Evolutionary conservation across 2,888 invertebrate genomes (phyloP).

Genomic region (Phengaris arion): DNA sequence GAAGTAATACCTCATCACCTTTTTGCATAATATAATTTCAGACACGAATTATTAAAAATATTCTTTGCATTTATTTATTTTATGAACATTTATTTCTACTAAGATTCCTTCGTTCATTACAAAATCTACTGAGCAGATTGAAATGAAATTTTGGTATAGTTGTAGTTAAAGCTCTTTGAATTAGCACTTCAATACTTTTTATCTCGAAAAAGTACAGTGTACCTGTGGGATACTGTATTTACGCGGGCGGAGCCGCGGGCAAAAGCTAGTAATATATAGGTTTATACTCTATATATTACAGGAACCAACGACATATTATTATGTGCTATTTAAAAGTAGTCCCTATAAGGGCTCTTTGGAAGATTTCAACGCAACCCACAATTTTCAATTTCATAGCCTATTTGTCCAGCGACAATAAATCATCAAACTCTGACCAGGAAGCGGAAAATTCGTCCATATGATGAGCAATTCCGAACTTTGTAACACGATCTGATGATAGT

Average conservation of each 20-base stretch:
- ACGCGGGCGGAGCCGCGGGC: too few relatives aligned
- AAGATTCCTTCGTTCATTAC: too few relatives aligned
- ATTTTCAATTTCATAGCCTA: not conserved
- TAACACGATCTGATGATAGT: slow-evolving; percentile 16
- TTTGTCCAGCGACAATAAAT: not conserved
- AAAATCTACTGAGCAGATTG: too few relatives aligned
- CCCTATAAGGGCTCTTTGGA: not conserved
- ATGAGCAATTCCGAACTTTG: slow-evolving; percentile 27
- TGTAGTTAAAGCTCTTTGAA: too few relatives aligned
- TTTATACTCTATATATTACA: too few relatives aligned
- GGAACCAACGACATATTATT: too few relatives aligned
- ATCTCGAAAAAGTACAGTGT: too few relatives aligned
- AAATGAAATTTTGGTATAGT: too few relatives aligned
- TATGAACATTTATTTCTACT: not conserved
- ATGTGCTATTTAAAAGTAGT: too few relatives aligned
- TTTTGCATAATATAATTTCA: not conserved
- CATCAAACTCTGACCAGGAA: slow-evolving; percentile 9
- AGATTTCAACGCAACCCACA: not conserved
- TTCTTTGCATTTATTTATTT: not conserved
- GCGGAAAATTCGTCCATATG: slow-evolving; percentile 26
- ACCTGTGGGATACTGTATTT: not conserved
- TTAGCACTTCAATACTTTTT: too few relatives aligned
- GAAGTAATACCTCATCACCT: not conserved
- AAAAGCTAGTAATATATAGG: too few relatives aligned
- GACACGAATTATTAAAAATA: not conserved